Base-by-base conservation (phyloP, 1,140 invertebrate genomes). In the Drosophila subpulchrella region DNA sequence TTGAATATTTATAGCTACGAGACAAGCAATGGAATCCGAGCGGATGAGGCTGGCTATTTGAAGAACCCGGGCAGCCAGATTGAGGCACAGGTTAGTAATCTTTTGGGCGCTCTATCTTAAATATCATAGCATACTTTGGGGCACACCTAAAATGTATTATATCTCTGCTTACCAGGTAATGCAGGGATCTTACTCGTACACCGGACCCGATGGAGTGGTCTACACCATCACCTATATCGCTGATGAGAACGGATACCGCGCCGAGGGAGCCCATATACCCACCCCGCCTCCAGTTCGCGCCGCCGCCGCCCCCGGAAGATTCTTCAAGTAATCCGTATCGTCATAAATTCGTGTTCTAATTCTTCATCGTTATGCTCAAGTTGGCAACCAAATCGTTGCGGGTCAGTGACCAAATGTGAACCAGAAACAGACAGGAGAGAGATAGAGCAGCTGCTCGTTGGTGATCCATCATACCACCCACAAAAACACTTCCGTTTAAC, bases 241-340 rank as follows among this genome's bases (percentile, higher is more conserved):
- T 15, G 95, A 96, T 78, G 95, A 96, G 79, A 95, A 95, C 59
- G 95, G 95, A 47, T 95, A 94, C 91, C 93, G 93, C 17, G 93
- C 95, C 11, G 92, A 94, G 67, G 94, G 93, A 15, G 93, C 93
- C 5, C 93, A 93, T 67, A 90, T 93, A 61, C 93, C 93, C 15
- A 94, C 94, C 3, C 94, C 95, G 10, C 95, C 95, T 2, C 94
- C 95, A 32, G 80, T 81, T 13, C 65, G 81, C 8, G 82, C 77
- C 11, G 88, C 92, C 12, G 61, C 91, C 89, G 44, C 47, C 20
- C 82, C 81, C 30, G 85, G 85, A 17, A 92, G 91, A 66, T 92
- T 91, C 86, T 92, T 91, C 66, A 91, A 92, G 60, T 92, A 91
- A 91, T 58, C 10, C 11, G 11, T 11, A 24, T n/a, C 30, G 32